Evolutionary conservation across 2,113 vertebrate species (phyloP), one percentile per base, ranked within the genome.

Genomic region (Platysternon megacephalum): DNA sequence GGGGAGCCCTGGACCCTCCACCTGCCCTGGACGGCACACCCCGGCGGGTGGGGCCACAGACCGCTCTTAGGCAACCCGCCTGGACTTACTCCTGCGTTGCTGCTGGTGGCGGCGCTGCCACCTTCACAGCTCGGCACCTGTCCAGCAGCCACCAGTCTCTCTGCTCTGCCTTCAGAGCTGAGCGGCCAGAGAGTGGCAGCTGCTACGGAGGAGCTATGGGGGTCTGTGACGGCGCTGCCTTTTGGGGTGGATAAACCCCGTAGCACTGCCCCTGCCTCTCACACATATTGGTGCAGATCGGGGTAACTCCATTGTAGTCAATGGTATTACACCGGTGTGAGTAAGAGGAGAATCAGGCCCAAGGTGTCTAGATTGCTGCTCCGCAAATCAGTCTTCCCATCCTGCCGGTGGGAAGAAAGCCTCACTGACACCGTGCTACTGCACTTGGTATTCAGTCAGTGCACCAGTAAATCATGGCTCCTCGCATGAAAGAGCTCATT

Each of bases 401-500:
- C 5, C 61, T 79, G 55, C 58, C 0, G 0, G 0, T 1, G 72
- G 74, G 53, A 87, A 89, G 53, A 74, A 61, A 87, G 86, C 72
- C 56, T 74, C 82, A 56, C 55, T 94, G 29, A 58, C 72, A 68
- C 87, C 83, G 35, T 82, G 55, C 2, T 1, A 39, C 89, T 88
- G 65, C 65, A 83, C 79, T 95, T 93, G 87, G 89, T 86, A 96
- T 93, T 96, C 97, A 95, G 88, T 28, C 79, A 46, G 87, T 4
- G 1, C 90, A 61, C 39, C 86, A 19, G 84, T 83, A 96, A 95
- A 96, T 94, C 94, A 95, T 51, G 80, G 61, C 79, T 88, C 49
- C 93, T 84, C 0, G 1, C 86, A 42, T 93, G 87, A 96, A 97
- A 97, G 95, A 82, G 94, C 87, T 97, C 94, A 28, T 96, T 96